A percentile compares a stretch with the other conserved stretches of the same genome.
Evolutionary conservation across 2,888 invertebrate species (phyloP).

Genomic region (Agriopis leucophaearia): DNA sequence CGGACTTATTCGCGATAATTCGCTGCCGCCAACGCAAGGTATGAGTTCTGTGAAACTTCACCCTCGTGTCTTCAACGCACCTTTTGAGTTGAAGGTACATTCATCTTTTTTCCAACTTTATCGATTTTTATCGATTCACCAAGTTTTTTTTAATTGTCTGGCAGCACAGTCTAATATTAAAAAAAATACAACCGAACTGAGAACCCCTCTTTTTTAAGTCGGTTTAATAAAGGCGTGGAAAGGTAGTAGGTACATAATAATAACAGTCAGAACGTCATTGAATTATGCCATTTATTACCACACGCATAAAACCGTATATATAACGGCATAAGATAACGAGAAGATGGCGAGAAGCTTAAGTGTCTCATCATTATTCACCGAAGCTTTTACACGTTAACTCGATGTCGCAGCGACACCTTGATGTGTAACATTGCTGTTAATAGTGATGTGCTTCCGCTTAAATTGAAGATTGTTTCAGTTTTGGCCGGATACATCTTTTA

Average conservation of each 20-base stretch:
- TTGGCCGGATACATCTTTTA: background rate
- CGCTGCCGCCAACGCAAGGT: too few species aligned
- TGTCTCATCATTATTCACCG: constrained; percentile 67
- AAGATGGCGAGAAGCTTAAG: constrained; percentile 54
- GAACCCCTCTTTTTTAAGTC: too few species aligned
- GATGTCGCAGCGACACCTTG: constrained; percentile 37
- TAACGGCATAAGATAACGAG: constrained; percentile 25
- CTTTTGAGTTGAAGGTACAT: too few species aligned
- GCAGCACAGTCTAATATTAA: too few species aligned
- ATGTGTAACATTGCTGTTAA: constrained; percentile 31
- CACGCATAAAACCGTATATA: constrained; percentile 43
- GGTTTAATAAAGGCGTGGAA: too few species aligned
- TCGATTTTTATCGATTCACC: too few species aligned
- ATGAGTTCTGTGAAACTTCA: too few species aligned
- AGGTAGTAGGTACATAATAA: background rate
- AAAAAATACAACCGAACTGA: too few species aligned
- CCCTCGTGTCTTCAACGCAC: too few species aligned
- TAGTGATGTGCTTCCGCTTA: constrained; percentile 19
- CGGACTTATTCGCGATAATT: too few species aligned
- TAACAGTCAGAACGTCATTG: background rate
- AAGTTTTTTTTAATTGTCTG: too few species aligned
- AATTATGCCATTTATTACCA: constrained; percentile 34
- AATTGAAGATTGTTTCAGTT: background rate
- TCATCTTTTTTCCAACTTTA: too few species aligned
- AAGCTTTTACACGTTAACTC: constrained; percentile 54